Evolutionary conservation across 2,797 vertebrate genomes (phyloP).

Genomic region (Betta splendens): DNA sequence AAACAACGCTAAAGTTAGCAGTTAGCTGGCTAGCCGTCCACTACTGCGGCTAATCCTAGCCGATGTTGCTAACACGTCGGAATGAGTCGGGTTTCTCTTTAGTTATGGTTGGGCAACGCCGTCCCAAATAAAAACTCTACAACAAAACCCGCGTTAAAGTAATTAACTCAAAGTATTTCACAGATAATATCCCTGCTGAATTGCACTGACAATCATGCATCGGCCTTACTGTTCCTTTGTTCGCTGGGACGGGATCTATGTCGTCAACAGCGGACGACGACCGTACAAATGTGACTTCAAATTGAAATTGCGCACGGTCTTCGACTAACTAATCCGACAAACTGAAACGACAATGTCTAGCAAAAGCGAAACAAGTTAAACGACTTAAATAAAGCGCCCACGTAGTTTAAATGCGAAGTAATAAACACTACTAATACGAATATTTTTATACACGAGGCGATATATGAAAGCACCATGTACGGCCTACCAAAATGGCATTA

Average conservation of each 20-base stretch:
- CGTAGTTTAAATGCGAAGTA: neutral
- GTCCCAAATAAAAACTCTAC: neutral
- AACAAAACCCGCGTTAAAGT: fast-evolving
- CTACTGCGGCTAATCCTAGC: conserved; percentile 54
- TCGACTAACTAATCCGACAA: neutral
- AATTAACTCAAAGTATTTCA: neutral
- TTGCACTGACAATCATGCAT: neutral
- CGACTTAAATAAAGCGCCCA: neutral
- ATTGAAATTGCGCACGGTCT: conserved; percentile 37
- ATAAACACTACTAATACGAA: neutral
- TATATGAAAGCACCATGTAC: conserved; percentile 36
- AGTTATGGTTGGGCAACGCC: neutral
- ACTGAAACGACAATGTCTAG: neutral
- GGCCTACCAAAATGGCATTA: conserved; percentile 71
- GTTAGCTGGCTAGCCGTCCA: conserved; percentile 33
- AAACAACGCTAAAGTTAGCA: conserved; percentile 40
- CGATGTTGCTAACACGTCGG: conserved; percentile 36
- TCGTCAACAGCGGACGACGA: conserved; percentile 63
- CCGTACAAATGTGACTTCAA: conserved; percentile 34
- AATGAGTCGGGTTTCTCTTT: conserved; percentile 23
- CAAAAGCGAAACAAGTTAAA: neutral
- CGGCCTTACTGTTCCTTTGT: conserved; percentile 72
- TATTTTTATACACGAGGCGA: conserved; percentile 43
- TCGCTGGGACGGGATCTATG: conserved; percentile 56
- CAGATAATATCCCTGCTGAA: neutral